These are phyloP conservation scores for Epirrita christyi DNA, from an alignment of 2,888 invertebrate genomes.

Conservation along the genomic window DNA sequence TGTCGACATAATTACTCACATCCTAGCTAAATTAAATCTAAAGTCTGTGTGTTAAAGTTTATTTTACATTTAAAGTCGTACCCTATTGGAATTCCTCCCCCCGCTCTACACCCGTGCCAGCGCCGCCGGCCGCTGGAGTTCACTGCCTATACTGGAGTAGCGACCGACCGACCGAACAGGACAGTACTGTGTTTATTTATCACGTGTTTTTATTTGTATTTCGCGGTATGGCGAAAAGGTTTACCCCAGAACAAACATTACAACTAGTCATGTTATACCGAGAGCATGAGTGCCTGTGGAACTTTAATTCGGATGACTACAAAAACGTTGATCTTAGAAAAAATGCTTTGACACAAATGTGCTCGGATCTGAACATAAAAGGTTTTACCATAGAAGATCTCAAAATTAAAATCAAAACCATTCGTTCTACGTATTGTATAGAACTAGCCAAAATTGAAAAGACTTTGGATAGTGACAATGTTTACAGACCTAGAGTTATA, in stretches of 20 bases:
- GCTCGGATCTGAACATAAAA: not conserved
- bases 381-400: slow-evolving; percentile 6
- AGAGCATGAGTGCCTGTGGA: slow-evolving; percentile 6
- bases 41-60: not conserved
- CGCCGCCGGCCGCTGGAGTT: not conserved
- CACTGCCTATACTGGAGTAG: slow-evolving; percentile 3
- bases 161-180: slow-evolving; percentile 11
- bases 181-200: slow-evolving; percentile 3
- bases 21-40: not conserved
- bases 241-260: slow-evolving; percentile 13
- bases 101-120: not conserved
- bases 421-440: slow-evolving; percentile 16
- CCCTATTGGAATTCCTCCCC: not conserved
- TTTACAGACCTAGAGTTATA: slow-evolving; percentile 8
- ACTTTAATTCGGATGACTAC: not conserved
- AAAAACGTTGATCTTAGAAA: not conserved
- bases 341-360: not conserved
- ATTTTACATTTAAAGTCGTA: not conserved
- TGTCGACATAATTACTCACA: not conserved
- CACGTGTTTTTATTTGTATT: not conserved
- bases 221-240: slow-evolving; percentile 1
- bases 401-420: slow-evolving; percentile 8
- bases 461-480: not conserved
- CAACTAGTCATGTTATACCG: slow-evolving; percentile 8
- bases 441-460: slow-evolving; percentile 14